Conservation (phyloP, 2,797 vertebrate genomes). For the Macropodus opercularis region DNA sequence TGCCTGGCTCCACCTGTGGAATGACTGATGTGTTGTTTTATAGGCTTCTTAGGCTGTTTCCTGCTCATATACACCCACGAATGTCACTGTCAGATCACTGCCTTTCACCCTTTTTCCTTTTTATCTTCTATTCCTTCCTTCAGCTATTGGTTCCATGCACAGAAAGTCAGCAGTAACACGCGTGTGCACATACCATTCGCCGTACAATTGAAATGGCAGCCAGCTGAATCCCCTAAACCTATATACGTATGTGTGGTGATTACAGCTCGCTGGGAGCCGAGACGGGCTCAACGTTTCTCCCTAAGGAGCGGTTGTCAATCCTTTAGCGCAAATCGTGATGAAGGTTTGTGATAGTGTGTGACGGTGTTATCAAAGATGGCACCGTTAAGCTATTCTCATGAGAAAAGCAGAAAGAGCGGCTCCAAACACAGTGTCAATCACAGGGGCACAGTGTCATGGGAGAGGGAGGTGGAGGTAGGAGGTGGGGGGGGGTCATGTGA, state of each 20-base stretch:
- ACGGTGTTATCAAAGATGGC: conserved; percentile 85
- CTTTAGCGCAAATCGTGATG: conserved; percentile 81
- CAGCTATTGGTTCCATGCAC: conserved; percentile 17
- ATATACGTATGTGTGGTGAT: conserved; percentile 20
- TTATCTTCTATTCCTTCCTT: conserved; percentile 34
- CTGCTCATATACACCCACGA: conserved; percentile 62
- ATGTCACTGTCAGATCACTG: conserved; percentile 74
- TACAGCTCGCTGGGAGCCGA: conserved; percentile 17
- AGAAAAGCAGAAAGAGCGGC: conserved; percentile 20
- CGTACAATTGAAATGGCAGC: conserved; percentile 40
- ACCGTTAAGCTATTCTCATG: conserved; percentile 70
- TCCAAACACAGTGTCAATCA: conserved; percentile 83
- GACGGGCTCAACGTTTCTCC: conserved; percentile 48
- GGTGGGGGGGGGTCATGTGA: conserved; percentile 44
- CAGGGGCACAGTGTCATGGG: conserved; percentile 37
- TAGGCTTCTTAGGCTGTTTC: conserved; percentile 58
- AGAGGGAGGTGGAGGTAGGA: background rate
- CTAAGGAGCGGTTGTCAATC: conserved; percentile 55
- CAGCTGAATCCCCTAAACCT: conserved; percentile 19
- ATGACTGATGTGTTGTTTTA: conserved; percentile 68
- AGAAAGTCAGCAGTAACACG: conserved; percentile 6
- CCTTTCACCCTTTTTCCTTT: conserved; percentile 42
- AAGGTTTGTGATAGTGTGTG: conserved; percentile 82
- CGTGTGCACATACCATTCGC: conserved; percentile 38
- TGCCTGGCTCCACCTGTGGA: conserved; percentile 62